Evolutionary conservation across 2,888 invertebrate genomes (phyloP).

Genomic region (Nephrotoma guestfalica): DNA sequence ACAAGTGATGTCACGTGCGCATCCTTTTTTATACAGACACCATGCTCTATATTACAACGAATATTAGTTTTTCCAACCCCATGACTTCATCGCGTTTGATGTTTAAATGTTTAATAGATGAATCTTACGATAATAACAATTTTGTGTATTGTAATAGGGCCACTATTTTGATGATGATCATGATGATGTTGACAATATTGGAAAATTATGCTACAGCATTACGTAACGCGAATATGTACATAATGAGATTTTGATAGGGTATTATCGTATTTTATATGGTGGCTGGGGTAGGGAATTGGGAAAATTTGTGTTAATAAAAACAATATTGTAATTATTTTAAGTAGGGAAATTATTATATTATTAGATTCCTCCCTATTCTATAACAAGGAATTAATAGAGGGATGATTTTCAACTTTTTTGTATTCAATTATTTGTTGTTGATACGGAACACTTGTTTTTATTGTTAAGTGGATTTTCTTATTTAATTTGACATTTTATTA

Average conservation of each 20-base stretch:
- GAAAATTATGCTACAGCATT: not conserved
- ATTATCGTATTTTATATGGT: not conserved
- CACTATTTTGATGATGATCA: not conserved
- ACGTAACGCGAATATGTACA: not conserved
- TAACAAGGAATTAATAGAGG: not conserved
- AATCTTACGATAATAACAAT: not conserved
- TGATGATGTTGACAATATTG: not conserved
- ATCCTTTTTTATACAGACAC: not conserved
- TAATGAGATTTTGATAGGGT: not conserved
- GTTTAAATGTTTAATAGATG: not conserved
- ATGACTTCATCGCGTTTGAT: not conserved
- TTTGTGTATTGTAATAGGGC: not conserved
- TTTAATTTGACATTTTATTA: not conserved
- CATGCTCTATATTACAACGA: not conserved
- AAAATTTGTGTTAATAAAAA: not conserved
- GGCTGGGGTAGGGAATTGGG: not conserved
- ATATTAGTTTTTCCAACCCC: not conserved
- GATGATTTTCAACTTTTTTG: not conserved
- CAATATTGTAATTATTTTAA: not conserved
- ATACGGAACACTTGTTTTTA: not conserved
- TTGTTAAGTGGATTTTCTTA: not conserved
- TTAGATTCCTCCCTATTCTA: not conserved
- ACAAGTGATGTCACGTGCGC: not conserved
- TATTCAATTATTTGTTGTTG: not conserved
- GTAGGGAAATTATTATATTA: not conserved